Evolutionary conservation across 92 coral and sea anemone genomes (phyloP).

Genomic region (Nematostella vectensis): DNA sequence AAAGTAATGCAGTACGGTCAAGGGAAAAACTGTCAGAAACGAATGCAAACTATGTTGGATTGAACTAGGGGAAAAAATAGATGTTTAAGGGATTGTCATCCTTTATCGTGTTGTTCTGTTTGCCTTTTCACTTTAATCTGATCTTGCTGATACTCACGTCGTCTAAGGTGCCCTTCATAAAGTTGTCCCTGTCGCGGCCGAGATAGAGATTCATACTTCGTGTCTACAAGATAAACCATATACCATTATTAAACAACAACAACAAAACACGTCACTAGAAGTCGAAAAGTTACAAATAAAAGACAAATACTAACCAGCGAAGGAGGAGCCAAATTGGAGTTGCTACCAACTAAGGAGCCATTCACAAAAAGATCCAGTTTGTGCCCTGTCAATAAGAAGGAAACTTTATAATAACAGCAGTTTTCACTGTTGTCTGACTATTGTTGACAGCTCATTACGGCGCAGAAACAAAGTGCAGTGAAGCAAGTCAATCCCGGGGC

Average conservation of each 20-base stretch:
- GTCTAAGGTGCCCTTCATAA: conserved; percentile 68
- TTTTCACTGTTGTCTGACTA: neutral
- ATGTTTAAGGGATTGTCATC: too few relatives aligned
- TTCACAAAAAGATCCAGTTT: conserved; percentile 72
- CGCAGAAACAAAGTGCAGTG: too few relatives aligned
- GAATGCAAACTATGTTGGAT: too few relatives aligned
- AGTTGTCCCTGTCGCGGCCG: conserved; percentile 62
- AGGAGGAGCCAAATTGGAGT: conserved; percentile 45
- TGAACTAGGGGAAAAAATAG: too few relatives aligned
- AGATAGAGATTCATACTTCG: conserved; percentile 49
- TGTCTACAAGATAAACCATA: conserved; percentile 25
- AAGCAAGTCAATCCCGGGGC: too few relatives aligned
- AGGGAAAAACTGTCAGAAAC: neutral
- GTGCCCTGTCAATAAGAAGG: conserved; percentile 49
- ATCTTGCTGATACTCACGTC: conserved; percentile 48
- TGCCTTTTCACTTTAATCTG: too few relatives aligned
- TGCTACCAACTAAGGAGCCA: conserved; percentile 60
- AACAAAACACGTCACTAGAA: neutral
- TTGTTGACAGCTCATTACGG: too few relatives aligned
- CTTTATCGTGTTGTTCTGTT: too few relatives aligned
- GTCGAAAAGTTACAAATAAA: neutral
- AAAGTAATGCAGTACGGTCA: too few relatives aligned
- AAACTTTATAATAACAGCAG: neutral
- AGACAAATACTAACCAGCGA: conserved; percentile 45
- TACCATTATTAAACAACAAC: too few relatives aligned